Evolutionary conservation across 2,113 vertebrate species (phyloP), one percentile per base, ranked within the genome.

Genomic region (Xenopus borealis): DNA sequence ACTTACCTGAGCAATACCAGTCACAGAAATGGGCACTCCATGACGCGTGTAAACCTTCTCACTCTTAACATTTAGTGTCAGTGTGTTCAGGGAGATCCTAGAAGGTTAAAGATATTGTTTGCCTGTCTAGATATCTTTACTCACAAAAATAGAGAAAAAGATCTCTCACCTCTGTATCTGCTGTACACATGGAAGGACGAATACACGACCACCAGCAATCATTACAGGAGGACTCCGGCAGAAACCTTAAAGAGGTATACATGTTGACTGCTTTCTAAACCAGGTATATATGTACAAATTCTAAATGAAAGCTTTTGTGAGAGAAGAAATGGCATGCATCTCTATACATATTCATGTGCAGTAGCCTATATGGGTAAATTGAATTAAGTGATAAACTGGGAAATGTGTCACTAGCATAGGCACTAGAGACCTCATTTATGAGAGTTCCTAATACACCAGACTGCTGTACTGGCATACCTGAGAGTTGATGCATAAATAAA

Each of bases 21-120:
- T 98, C 70, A 98, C 96, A 10, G 96, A 98, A 85, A 98, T 95
- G 20, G 95, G 95, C 10, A 98, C 95, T 6, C 95, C 95, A n/a
- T 95, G 94, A 11, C 95, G 92, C 23, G 95, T 98, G 82, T 97
- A 96, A 44, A 97, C 95, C 83, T 95, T 96, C 81, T 98, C 95
- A 82, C 95, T 98, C 86, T 95, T 96, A 78, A 98, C 95, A 61
- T 96, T 98, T 71, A 98, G 90, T 68, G 95, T 98, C 82, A 97
- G 79, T 8, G 95, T 98, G 86, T 95, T 97, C 72, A 98, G 88
- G 4, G 93, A 92, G 79, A 98, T 97, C 86, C 95, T 98, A 79
- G 10, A 12, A 74, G 7, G 23, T 65, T 80, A 19, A 12, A 50
- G 16, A 44, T 20, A 12, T 10, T 10, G 18, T 20, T 20, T 61